These are phyloP conservation scores for Nephotettix cincticeps DNA, from an alignment of 1,140 invertebrate species.

Conservation along the genomic window DNA sequence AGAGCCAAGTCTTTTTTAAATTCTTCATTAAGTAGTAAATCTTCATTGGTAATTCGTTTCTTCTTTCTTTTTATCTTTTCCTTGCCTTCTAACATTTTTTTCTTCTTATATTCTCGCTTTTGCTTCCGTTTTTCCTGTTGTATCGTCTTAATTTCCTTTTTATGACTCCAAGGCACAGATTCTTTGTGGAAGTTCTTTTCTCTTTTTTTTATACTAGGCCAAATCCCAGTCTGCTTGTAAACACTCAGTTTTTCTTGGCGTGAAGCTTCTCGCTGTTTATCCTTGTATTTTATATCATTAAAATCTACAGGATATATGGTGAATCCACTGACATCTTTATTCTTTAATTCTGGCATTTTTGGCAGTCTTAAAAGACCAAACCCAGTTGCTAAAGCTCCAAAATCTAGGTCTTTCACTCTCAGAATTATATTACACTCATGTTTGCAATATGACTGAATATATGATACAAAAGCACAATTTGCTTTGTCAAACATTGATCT, in stretches of 20 bases:
- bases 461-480: slow-evolving; percentile 92
- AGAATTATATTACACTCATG: slow-evolving; percentile 94
- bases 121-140: slow-evolving; percentile 59
- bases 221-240: slow-evolving; percentile 71
- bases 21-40: slow-evolving; percentile 65
- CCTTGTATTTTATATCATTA: slow-evolving; percentile 77
- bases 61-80: slow-evolving; percentile 47
- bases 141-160: slow-evolving; percentile 72
- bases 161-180: slow-evolving; percentile 77
- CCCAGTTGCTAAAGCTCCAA: slow-evolving; percentile 80
- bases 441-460: slow-evolving; percentile 90
- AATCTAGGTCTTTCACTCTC: slow-evolving; percentile 83
- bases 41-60: slow-evolving; percentile 63
- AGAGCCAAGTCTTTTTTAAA: slow-evolving; percentile 78
- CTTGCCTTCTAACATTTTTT: slow-evolving; percentile 49
- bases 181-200: slow-evolving; percentile 49
- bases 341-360: slow-evolving; percentile 92
- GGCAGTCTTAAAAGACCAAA: slow-evolving; percentile 91
- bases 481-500: slow-evolving; percentile 84
- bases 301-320: slow-evolving; percentile 65
- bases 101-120: slow-evolving; percentile 57
- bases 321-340: slow-evolving; percentile 66
- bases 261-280: slow-evolving; percentile 74
- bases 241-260: slow-evolving; percentile 69
- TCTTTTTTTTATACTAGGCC: slow-evolving; percentile 67